Conservation (phyloP, 2,888 invertebrate species). For the Megamerina dolium region DNA sequence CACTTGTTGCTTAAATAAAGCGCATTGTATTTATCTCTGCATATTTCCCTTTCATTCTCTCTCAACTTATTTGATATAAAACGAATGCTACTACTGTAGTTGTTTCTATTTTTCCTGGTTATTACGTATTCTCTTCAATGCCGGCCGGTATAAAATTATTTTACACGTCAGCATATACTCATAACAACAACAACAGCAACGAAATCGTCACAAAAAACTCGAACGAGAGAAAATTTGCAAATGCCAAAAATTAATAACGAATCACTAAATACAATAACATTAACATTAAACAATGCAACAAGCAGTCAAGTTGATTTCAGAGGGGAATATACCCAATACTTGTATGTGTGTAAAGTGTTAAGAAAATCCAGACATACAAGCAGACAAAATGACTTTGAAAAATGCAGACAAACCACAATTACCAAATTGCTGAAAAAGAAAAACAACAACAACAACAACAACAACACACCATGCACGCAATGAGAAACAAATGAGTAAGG, state of each 20-base stretch:
- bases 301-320: not conserved
- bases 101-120: too few relatives aligned
- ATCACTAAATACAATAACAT: not conserved
- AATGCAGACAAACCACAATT: slow-evolving; percentile 11
- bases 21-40: too few relatives aligned
- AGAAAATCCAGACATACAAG: slow-evolving; percentile 6
- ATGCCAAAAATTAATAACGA: not conserved
- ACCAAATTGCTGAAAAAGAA: too few relatives aligned
- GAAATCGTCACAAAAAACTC: not conserved
- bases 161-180: slow-evolving; percentile 7
- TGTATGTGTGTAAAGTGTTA: too few relatives aligned
- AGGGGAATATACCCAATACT: too few relatives aligned
- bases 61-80: too few relatives aligned
- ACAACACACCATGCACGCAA: not conserved
- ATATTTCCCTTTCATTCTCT: too few relatives aligned
- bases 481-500: not conserved
- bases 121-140: slow-evolving; percentile 8
- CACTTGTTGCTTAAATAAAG: too few relatives aligned
- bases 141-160: slow-evolving; percentile 15
- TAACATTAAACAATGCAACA: not conserved
- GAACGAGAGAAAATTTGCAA: not conserved
- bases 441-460: too few relatives aligned
- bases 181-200: not conserved
- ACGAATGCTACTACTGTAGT: too few relatives aligned
- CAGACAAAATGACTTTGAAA: slow-evolving; percentile 11